phyloP scores from a whole-genome alignment of 2,888 invertebrate genomes.

The Ectropis crepuscularia region DNA sequence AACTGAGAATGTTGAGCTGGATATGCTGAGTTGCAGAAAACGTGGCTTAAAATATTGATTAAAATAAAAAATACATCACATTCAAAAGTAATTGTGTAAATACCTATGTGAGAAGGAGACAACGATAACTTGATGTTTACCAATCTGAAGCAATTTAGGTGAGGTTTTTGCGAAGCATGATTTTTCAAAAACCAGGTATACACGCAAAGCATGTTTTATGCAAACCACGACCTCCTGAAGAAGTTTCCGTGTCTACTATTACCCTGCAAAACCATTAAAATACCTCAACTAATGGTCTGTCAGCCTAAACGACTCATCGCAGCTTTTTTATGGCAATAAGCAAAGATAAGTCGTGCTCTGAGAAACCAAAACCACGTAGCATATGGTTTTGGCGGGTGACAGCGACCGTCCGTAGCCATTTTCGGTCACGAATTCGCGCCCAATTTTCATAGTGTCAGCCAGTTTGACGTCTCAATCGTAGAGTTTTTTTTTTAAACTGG shows the following conservation, averaged over 20 bases:
- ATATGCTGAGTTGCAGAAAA: too few species aligned
- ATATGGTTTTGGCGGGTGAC: slow-evolving; percentile 74
- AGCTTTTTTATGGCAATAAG: slow-evolving; percentile 57
- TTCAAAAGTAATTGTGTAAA: too few species aligned
- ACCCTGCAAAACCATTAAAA: slow-evolving; percentile 10
- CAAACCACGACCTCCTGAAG: neutral
- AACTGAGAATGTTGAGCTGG: too few species aligned
- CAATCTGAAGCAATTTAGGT: too few species aligned
- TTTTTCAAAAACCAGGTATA: too few species aligned
- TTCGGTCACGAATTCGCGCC: slow-evolving; percentile 75
- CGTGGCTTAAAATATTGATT: too few species aligned
- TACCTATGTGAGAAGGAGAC: too few species aligned
- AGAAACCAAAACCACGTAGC: slow-evolving; percentile 67
- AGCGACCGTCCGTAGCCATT: slow-evolving; percentile 53
- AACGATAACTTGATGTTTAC: too few species aligned
- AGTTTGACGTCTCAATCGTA: slow-evolving; percentile 76
- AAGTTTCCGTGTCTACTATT: slow-evolving; percentile 11
- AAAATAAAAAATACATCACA: too few species aligned
- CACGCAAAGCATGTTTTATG: slow-evolving; percentile 5
- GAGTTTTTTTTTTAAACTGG: slow-evolving; percentile 48
- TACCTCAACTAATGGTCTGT: slow-evolving; percentile 42
- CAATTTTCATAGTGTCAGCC: slow-evolving; percentile 75
- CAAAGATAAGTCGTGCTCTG: slow-evolving; percentile 57
- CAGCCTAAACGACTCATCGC: slow-evolving; percentile 45
- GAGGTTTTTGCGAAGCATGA: too few species aligned